Conservation (phyloP, 2,888 invertebrate species). For the Acanthococcus lagerstroemiae region DNA sequence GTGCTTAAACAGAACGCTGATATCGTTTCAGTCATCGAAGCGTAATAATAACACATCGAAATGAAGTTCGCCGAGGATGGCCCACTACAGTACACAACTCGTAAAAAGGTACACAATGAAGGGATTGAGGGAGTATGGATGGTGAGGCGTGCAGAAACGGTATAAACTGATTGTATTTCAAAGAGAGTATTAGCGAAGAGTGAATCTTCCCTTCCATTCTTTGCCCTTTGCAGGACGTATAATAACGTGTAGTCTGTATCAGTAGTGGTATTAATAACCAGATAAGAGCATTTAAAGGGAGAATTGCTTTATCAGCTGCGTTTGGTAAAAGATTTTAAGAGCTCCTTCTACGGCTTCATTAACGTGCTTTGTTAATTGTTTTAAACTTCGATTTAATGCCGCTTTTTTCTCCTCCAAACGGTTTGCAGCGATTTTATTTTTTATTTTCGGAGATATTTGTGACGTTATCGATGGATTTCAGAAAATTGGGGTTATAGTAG, state of each 20-base stretch:
- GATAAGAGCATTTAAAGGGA: constrained; percentile 31
- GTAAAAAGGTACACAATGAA: neutral
- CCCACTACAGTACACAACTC: neutral
- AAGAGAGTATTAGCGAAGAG: constrained; percentile 29
- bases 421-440: neutral
- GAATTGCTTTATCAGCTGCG: constrained; percentile 30
- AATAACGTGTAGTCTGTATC: neutral
- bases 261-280: constrained; percentile 24
- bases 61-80: constrained; percentile 1
- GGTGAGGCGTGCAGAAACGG: neutral
- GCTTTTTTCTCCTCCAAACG: constrained; percentile 1
- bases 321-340: constrained; percentile 29
- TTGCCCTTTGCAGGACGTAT: neutral
- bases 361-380: constrained; percentile 30
- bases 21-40: constrained; percentile 16
- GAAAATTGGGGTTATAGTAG: too few relatives aligned
- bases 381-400: constrained; percentile 12
- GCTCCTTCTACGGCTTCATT: constrained; percentile 26
- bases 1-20: neutral
- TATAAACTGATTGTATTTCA: constrained; percentile 29
- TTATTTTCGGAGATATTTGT: too few relatives aligned
- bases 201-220: constrained; percentile 14
- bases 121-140: neutral
- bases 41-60: constrained; percentile 29
- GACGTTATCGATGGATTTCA: too few relatives aligned